Conservation (phyloP, 2,888 invertebrate genomes). For the Drosophila eohydei region DNA sequence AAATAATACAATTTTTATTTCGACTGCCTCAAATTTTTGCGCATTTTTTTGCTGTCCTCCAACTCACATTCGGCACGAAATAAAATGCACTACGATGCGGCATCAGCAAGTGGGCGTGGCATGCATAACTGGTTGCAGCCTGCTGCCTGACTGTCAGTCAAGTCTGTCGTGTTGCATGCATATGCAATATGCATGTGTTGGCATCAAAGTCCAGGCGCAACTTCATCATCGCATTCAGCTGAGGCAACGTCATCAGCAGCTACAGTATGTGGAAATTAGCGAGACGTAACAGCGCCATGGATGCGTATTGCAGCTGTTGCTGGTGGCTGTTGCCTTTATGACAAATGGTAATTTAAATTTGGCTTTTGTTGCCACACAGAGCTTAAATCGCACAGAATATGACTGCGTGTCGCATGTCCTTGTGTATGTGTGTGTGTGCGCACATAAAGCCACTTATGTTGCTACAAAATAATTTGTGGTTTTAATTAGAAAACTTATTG, state of each 20-base stretch:
- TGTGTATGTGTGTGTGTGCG: constrained; percentile 16
- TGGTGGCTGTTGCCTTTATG: constrained; percentile 47
- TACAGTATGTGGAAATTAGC: constrained; percentile 37
- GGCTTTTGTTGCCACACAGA: constrained; percentile 63
- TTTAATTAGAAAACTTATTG: constrained; percentile 76
- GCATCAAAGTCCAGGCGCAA: constrained; percentile 33
- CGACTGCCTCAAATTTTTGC: constrained; percentile 12
- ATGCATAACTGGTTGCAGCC: constrained; percentile 25
- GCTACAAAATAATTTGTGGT: constrained; percentile 71
- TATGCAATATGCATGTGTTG: constrained; percentile 50
- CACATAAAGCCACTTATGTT: constrained; percentile 57
- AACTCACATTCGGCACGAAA: constrained; percentile 9
- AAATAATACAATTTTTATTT: background rate
- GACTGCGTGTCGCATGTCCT: constrained; percentile 1
- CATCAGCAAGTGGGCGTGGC: constrained; percentile 36
- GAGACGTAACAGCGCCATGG: constrained; percentile 6
- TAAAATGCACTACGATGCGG: constrained; percentile 33
- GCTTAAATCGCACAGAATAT: constrained; percentile 38
- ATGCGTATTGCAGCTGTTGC: constrained; percentile 22
- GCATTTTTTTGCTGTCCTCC: constrained; percentile 24
- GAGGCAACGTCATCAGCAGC: constrained; percentile 9
- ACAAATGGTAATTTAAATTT: constrained; percentile 80
- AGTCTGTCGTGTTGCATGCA: constrained; percentile 20
- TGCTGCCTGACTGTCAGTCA: constrained; percentile 14
- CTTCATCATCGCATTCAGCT: constrained; percentile 25